Evolutionary conservation across 2,797 vertebrate genomes (phyloP).

Genomic region (Prunella strophiata): DNA sequence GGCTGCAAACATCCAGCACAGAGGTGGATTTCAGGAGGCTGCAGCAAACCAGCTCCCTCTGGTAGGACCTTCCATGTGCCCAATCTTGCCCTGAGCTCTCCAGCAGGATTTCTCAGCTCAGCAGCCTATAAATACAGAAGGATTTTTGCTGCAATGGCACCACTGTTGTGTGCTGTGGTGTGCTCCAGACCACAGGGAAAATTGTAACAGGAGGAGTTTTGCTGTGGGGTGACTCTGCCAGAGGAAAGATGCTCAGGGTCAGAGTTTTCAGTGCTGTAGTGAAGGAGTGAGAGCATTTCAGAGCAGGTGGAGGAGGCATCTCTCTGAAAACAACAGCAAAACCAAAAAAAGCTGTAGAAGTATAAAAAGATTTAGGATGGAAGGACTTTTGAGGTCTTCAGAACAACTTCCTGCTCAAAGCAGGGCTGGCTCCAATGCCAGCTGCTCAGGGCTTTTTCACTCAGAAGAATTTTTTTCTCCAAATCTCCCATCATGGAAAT

Average conservation of each 20-base stretch:
- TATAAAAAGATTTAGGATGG: neutral
- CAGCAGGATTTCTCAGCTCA: neutral
- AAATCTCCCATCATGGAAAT: neutral
- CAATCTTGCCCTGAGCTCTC: neutral
- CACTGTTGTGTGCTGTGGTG: neutral
- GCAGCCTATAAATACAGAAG: neutral
- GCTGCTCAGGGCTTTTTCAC: neutral
- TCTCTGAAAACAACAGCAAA: neutral
- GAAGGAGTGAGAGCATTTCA: neutral
- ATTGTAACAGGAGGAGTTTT: neutral
- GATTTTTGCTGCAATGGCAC: neutral
- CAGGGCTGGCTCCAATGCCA: neutral
- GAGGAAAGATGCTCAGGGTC: neutral
- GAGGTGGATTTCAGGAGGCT: neutral
- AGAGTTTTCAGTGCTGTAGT: neutral
- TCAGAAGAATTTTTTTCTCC: neutral
- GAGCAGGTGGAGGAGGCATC: neutral
- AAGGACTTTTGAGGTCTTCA: neutral
- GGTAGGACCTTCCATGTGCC: neutral
- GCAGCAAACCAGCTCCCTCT: neutral
- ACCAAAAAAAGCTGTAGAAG: neutral
- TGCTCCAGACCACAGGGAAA: slow-evolving; percentile 19
- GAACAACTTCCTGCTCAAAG: neutral
- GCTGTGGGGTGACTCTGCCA: neutral
- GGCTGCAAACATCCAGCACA: neutral